Percentiles rank a stretch among this genome's conserved stretches.
Conservation (phyloP, 2,888 invertebrate genomes). For the Phanerotoma sp. region DNA sequence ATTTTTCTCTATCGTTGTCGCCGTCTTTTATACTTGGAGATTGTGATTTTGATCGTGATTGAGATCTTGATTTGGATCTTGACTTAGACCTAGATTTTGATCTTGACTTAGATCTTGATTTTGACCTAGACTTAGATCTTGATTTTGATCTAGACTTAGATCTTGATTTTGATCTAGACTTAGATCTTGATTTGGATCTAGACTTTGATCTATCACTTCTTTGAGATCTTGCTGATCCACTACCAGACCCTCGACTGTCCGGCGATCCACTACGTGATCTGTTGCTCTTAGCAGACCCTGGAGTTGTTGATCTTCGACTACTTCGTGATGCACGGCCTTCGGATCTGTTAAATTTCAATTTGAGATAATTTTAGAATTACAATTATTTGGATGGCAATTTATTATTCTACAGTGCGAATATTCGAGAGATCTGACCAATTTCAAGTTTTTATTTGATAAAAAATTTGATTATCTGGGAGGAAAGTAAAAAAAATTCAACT, state of each 20-base stretch:
- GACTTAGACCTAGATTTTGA: neutral
- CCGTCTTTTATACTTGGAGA: constrained; percentile 37
- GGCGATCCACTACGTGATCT: constrained; percentile 35
- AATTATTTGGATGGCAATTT: no score
- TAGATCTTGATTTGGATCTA: constrained; percentile 29
- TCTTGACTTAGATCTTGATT: no score
- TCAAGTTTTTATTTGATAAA: no score
- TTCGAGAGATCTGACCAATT: no score
- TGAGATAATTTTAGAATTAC: no score
- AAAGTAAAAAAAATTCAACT: no score
- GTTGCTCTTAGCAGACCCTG: constrained; percentile 39
- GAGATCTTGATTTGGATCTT: neutral
- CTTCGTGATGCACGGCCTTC: constrained; percentile 52
- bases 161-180: constrained; percentile 13
- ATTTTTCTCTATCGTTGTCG: constrained; percentile 47
- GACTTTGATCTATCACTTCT: constrained; percentile 35
- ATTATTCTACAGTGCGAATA: no score
- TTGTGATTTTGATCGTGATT: neutral
- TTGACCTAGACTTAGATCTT: neutral
- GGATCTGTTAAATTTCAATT: no score
- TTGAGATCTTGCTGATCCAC: constrained; percentile 34
- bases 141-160: neutral
- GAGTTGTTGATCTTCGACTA: constrained; percentile 45
- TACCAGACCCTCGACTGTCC: constrained; percentile 32
- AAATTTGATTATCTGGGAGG: no score